A percentile compares a stretch with the other conserved stretches of the same genome.
These are phyloP conservation scores for Calyptommatus sinebrachiatus DNA, from an alignment of 2,113 vertebrate genomes.

Conservation along the genomic window DNA sequence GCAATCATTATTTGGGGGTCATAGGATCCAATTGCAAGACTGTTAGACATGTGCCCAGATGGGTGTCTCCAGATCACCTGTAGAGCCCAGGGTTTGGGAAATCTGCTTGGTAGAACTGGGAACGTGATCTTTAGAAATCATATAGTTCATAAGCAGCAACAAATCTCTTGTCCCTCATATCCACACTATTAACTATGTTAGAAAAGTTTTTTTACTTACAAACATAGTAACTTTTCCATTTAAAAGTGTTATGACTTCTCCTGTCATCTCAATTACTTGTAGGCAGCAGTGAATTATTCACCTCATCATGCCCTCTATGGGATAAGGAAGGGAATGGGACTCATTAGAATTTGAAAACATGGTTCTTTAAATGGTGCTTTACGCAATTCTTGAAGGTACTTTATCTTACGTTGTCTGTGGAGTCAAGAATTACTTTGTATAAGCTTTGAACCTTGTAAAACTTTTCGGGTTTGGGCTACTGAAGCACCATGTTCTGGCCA, in stretches of 20 bases:
- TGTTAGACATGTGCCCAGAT: too few species aligned
- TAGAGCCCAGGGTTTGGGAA: background rate
- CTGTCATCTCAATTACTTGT: background rate
- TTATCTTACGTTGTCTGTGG: background rate
- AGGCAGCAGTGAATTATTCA: background rate
- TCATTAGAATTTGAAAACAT: background rate
- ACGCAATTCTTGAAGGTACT: background rate
- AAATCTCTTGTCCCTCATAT: background rate
- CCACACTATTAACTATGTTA: background rate
- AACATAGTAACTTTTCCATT: too few species aligned
- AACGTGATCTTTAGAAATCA: background rate
- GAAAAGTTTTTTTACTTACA: background rate
- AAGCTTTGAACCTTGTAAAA: background rate
- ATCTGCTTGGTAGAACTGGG: background rate
- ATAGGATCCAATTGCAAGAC: background rate
- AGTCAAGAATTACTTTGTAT: background rate
- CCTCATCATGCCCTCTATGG: background rate
- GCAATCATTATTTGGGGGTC: background rate
- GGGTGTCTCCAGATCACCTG: background rate
- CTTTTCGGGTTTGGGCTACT: background rate
- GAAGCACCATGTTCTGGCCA: too few species aligned
- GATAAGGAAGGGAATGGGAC: background rate
- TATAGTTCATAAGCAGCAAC: background rate
- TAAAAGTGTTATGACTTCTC: background rate
- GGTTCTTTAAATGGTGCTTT: rapidly evolving